Evolutionary conservation across 2,797 vertebrate species (phyloP), one percentile per base, ranked within the genome.

Genomic region (Pipistrellus nathusii): DNA sequence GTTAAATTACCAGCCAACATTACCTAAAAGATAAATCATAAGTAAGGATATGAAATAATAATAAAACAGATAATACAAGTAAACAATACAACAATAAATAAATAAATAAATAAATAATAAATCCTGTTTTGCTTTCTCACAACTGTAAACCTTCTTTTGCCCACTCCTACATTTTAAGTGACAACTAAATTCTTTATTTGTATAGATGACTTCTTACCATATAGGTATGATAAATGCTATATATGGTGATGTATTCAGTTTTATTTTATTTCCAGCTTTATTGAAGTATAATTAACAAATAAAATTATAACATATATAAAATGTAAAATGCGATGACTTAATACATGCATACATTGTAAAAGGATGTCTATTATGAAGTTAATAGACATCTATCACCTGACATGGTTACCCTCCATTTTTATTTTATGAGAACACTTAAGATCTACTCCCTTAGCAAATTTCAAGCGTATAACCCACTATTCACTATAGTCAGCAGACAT

Each of bases 241-340:
- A 82, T 69, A 93, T 11, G 18, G 11, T 44, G 25, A 46, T 59
- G 5, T 51, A 73, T 64, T 91, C 69, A 53, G 4, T 44, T 76
- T 78, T 87, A 27, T 44, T 77, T 91, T 75, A 30, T 32, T 85
- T 82, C n/a, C 51, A 91, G 84, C 8, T 91, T 91, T 81, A 30
- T 3, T 82, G 48, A 87, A 12, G 21, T 27, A 32, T 68, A 69
- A 55, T 57, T 59, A 41, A 69, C 83, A 87, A 76, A 84, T 66
- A 76, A 75, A 75, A 68, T n/a, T 76, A 6, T 51, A 69, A 82
- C 59, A 38, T 25, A 81, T 48, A n/a, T 81, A 51, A 81, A 87
- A 20, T 21, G 20, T 57, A 48, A 6, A 41, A 41, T 27, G n/a
- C 55, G 17, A 73, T 81, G 11, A 55, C 75, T 48, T 73, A 48